These are phyloP conservation scores for Sigmodon hispidus DNA, from an alignment of 2,113 vertebrate genomes.

Conservation along the genomic window DNA sequence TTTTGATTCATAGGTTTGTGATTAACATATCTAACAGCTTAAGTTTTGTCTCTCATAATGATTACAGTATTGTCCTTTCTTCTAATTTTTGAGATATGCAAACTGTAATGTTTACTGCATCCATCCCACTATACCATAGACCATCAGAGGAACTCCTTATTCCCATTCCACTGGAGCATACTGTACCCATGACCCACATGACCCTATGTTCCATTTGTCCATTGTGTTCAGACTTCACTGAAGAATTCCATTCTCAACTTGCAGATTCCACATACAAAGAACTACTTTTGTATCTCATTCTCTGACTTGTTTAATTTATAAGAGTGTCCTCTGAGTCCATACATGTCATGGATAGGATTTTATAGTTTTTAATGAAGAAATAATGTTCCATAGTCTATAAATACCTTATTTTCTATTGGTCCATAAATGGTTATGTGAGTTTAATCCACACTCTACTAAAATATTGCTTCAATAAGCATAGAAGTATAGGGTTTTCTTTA, in stretches of 20 bases:
- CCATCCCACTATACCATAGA: not conserved
- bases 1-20: not conserved
- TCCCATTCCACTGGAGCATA: too few relatives aligned
- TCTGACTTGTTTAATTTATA: not conserved
- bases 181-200: not conserved
- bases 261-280: not conserved
- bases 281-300: not conserved
- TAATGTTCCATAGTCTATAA: not conserved
- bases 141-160: not conserved
- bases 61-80: not conserved
- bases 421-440: not conserved
- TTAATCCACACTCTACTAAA: not conserved
- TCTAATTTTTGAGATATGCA: not conserved
- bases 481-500: not conserved
- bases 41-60: not conserved
- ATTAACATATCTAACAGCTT: not conserved
- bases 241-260: not conserved
- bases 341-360: not conserved
- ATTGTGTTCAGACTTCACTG: not conserved
- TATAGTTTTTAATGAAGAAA: not conserved
- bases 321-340: too few relatives aligned
- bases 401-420: not conserved
- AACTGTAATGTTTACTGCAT: not conserved
- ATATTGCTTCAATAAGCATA: not conserved
- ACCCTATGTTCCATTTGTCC: rapidly evolving